These are phyloP conservation scores for Hoplodrina ambigua DNA, from an alignment of 2,888 invertebrate genomes.

Conservation along the genomic window DNA sequence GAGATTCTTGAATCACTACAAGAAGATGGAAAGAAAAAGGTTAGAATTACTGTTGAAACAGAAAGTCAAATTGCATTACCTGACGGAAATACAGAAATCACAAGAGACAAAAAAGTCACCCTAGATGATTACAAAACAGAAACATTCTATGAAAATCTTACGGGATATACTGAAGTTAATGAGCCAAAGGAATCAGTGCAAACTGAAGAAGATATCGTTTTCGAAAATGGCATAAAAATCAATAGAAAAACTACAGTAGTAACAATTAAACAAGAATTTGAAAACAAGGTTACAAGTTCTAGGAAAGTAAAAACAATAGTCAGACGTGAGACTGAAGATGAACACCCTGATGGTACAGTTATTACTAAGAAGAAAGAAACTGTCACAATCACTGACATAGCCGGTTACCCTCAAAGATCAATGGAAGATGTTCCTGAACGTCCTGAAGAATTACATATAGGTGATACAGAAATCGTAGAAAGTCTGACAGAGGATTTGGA, in stretches of 20 bases:
- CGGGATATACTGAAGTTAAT: constrained; percentile 74
- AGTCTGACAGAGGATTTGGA: constrained; percentile 83
- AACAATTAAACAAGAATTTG: constrained; percentile 81
- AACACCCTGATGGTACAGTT: constrained; percentile 84
- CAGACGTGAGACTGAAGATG: constrained; percentile 80
- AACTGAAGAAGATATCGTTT: constrained; percentile 70
- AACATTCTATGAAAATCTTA: constrained; percentile 78
- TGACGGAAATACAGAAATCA: constrained; percentile 81
- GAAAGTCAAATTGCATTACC: constrained; percentile 80
- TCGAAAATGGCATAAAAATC: constrained; percentile 77
- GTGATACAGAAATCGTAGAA: constrained; percentile 82
- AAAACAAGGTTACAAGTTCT: constrained; percentile 70
- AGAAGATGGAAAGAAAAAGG: constrained; percentile 77
- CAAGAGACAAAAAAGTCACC: constrained; percentile 84
- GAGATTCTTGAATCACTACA: constrained; percentile 75
- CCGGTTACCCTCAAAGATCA: constrained; percentile 68
- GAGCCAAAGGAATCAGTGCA: constrained; percentile 75
- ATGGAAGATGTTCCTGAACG: constrained; percentile 66
- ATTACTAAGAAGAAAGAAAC: constrained; percentile 85
- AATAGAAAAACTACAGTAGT: constrained; percentile 80
- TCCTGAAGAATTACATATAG: constrained; percentile 71
- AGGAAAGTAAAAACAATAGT: constrained; percentile 83
- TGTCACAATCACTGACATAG: constrained; percentile 81
- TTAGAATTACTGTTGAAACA: constrained; percentile 81
- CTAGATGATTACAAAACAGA: constrained; percentile 79